These are phyloP conservation scores for Aleadryas rufinucha DNA, from an alignment of 2,113 vertebrate species.

Conservation along the genomic window DNA sequence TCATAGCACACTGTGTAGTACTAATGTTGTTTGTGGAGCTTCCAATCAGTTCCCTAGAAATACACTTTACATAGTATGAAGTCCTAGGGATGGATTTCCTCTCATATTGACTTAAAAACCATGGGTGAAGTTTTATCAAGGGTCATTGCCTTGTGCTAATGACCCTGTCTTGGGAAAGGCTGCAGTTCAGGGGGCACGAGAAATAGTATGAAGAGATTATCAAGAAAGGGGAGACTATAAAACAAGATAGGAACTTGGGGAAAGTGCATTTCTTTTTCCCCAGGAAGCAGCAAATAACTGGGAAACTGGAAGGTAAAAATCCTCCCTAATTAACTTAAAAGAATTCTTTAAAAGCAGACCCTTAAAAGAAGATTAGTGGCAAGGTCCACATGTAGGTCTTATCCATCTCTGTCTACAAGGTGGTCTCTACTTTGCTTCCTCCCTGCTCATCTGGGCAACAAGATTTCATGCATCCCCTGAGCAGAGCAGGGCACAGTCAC, in stretches of 20 bases:
- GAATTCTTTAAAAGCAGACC: background rate
- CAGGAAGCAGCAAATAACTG: background rate
- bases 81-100: background rate
- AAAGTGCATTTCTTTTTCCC: background rate
- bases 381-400: background rate
- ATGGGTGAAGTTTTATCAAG: background rate
- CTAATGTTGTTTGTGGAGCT: background rate
- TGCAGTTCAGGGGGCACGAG: background rate
- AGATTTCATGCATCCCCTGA: background rate
- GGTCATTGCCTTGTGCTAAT: background rate
- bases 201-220: background rate
- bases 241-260: background rate
- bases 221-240: background rate
- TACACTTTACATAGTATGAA: background rate
- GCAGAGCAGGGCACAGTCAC: background rate
- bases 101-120: background rate
- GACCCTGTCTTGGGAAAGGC: background rate
- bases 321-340: background rate
- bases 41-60: background rate
- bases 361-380: background rate
- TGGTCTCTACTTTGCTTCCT: background rate
- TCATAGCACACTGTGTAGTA: background rate
- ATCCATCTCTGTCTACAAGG: background rate
- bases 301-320: background rate
- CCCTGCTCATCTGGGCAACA: background rate